Evolutionary conservation across 2,797 vertebrate genomes (phyloP), one percentile per base, ranked within the genome.

Genomic region (Rhinichthys osculus): DNA sequence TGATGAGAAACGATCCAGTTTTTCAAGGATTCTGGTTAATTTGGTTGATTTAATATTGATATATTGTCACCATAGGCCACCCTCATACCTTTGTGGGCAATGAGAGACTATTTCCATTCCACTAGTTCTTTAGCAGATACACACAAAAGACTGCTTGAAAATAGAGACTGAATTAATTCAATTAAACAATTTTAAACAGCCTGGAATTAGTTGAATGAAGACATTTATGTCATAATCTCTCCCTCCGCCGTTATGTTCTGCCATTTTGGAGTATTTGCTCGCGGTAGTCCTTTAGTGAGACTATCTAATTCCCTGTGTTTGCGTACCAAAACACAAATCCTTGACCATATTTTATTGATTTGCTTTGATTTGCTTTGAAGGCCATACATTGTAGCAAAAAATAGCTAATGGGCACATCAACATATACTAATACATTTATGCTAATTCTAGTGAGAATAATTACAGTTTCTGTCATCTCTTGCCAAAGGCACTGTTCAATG

Each of bases 41-140:
- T 86, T 79, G 82, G 42, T 88, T 83, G 87, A 87, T 86, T 85
- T 86, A 88, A 89, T 87, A 89, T 84, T 88, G 89, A 90, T 88
- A 82, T 76, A 89, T 87, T 47, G 86, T 88, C 87, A 87, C 81
- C 16, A 73, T 66, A 67, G 67, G 47, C 86, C 82, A 71, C 78
- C 73, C 42, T 16, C 54, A 57, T 42, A 35, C 72, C 78, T 81
- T 40, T 27, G 33, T 52, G 19, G 50, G 52, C 44, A 42, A 50
- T 2, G 10, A 21, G 30, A 82, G 40, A 66, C 42, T 71, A 42
- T 44, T 35, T 30, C 19, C 54, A 78, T 42, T 35, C 14, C 38
- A 62, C 64, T 35, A n/a, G 21, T 81, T 57, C 10, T 62, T 67
- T 71, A 42, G 17, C 64, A 76, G 30, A 72, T 30, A 5, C 30